phyloP scores from a whole-genome alignment of 2,888 invertebrate genomes.

The Platypus cylindrus region DNA sequence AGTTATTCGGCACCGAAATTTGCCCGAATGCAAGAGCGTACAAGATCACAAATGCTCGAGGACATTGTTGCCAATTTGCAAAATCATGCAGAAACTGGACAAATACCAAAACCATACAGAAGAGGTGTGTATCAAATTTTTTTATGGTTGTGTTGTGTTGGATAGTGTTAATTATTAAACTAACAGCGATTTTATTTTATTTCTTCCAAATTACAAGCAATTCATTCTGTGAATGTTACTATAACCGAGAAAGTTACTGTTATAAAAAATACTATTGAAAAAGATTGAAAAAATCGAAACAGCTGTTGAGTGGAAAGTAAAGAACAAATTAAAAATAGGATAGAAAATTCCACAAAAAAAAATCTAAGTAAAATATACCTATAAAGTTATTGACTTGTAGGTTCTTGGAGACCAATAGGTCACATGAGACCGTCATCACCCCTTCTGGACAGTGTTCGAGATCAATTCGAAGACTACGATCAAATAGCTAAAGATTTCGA shows the following conservation, averaged over 20 bases:
- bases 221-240: no score
- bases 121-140: slow-evolving; percentile 44
- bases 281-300: no score
- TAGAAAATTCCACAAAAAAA: no score
- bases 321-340: no score
- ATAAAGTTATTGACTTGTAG: slow-evolving; percentile 37
- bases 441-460: slow-evolving; percentile 79
- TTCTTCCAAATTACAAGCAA: no score
- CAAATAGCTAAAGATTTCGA: slow-evolving; percentile 88
- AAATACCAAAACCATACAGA: slow-evolving; percentile 89
- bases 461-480: slow-evolving; percentile 90
- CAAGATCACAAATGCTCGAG: slow-evolving; percentile 86
- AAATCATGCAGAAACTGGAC: slow-evolving; percentile 89
- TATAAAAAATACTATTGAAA: no score
- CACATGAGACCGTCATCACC: slow-evolving; percentile 92
- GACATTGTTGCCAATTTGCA: slow-evolving; percentile 88
- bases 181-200: no score
- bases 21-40: slow-evolving; percentile 88
- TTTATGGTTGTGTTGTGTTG: no score
- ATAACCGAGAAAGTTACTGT: no score
- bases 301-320: no score
- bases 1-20: slow-evolving; percentile 92
- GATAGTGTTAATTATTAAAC: no score
- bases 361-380: no score
- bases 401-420: slow-evolving; percentile 88